phyloP scores from a whole-genome alignment of 2,888 invertebrate genomes.

The Blera fallax region DNA sequence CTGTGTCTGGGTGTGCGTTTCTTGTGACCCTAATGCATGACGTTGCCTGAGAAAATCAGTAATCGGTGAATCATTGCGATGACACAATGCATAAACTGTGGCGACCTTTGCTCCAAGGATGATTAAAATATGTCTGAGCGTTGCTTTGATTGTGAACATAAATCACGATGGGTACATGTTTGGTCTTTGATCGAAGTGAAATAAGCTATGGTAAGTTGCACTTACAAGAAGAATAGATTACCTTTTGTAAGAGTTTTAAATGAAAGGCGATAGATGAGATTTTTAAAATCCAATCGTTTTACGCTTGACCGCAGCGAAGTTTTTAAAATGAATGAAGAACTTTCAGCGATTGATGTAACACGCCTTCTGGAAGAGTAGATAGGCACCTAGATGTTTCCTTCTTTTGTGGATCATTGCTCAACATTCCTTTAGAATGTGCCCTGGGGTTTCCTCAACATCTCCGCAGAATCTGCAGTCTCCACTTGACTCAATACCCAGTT shows the following conservation, averaged over 20 bases:
- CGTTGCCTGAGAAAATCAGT: neutral
- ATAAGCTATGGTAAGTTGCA: neutral
- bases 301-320: too few species aligned
- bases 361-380: too few species aligned
- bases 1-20: neutral
- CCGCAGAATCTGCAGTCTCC: too few species aligned
- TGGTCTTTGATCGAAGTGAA: conserved; percentile 15
- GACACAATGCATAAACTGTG: conserved; percentile 4
- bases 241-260: neutral
- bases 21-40: neutral
- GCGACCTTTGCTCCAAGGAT: conserved; percentile 19
- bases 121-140: neutral
- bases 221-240: neutral
- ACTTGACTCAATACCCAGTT: too few species aligned
- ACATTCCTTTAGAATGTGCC: too few species aligned
- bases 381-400: too few species aligned
- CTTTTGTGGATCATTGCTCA: too few species aligned
- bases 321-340: too few species aligned
- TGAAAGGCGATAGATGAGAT: too few species aligned
- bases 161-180: conserved; percentile 11
- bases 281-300: too few species aligned
- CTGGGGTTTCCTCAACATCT: too few species aligned
- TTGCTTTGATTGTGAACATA: conserved; percentile 4
- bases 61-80: neutral
- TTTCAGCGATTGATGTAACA: too few species aligned